phyloP scores from a whole-genome alignment of 2,888 invertebrate species.

The Mechanitis mazaeus region DNA sequence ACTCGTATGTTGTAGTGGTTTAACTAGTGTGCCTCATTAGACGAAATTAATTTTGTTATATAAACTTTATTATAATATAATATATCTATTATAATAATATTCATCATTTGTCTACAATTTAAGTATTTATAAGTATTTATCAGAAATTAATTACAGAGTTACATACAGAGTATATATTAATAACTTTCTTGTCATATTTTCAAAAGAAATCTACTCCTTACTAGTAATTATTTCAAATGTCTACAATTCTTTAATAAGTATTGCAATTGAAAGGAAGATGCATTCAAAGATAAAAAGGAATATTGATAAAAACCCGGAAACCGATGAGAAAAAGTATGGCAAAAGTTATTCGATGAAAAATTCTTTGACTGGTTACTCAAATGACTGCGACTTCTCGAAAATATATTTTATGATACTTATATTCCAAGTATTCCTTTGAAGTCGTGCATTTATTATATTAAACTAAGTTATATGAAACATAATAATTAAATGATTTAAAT shows the following conservation, averaged over 20 bases:
- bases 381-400: conserved; percentile 31
- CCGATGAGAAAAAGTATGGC: conserved; percentile 45
- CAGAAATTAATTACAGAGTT: neutral
- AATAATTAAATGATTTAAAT: too few relatives aligned
- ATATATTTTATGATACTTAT: conserved; percentile 24
- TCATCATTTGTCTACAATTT: neutral
- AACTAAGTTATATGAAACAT: too few relatives aligned
- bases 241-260: too few relatives aligned
- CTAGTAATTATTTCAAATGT: too few relatives aligned
- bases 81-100: neutral
- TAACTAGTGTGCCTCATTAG: conserved; percentile 4
- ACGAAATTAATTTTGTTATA: conserved; percentile 3
- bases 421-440: too few relatives aligned
- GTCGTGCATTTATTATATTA: too few relatives aligned
- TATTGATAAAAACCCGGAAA: conserved; percentile 40
- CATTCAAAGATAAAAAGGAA: neutral
- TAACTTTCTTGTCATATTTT: too few relatives aligned
- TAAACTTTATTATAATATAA: neutral
- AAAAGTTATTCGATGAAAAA: conserved; percentile 52
- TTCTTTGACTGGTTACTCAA: conserved; percentile 60
- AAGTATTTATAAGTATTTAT: neutral
- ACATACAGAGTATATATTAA: neutral
- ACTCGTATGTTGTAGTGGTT: conserved; percentile 5
- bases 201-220: too few relatives aligned
- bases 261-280: neutral